These are phyloP conservation scores for Meloidogyne chitwoodi DNA, from an alignment of 1,140 invertebrate genomes.

Conservation along the genomic window DNA sequence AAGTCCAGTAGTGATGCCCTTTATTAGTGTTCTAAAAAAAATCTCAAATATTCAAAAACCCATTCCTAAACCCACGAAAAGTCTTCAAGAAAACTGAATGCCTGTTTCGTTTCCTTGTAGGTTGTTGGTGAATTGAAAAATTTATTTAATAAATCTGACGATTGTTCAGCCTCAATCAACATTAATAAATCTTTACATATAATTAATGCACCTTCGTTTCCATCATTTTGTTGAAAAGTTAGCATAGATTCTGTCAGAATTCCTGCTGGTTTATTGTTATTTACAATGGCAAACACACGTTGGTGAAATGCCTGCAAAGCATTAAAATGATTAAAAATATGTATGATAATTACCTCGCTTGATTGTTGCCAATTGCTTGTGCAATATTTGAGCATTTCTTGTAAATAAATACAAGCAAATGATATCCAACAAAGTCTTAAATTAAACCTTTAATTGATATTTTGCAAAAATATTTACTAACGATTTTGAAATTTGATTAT, in stretches of 20 bases:
- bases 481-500: conserved; percentile 13
- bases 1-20: background rate
- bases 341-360: background rate
- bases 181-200: conserved; percentile 6
- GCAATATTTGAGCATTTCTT: conserved; percentile 19
- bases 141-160: background rate
- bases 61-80: background rate
- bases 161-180: background rate
- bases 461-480: background rate
- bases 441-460: background rate
- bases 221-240: background rate
- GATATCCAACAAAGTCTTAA: conserved; percentile 23
- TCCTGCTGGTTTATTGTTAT: background rate
- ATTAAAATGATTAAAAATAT: background rate
- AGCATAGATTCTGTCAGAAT: background rate
- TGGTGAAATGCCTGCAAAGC: conserved; percentile 8
- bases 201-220: background rate
- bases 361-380: conserved; percentile 15
- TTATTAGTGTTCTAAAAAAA: background rate
- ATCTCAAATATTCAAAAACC: background rate
- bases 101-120: conserved; percentile 3
- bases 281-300: conserved; percentile 3
- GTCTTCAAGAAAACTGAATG: background rate
- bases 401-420: conserved; percentile 14
- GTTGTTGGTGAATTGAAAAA: conserved; percentile 6